These are phyloP conservation scores for Pterois miles DNA, from an alignment of 2,797 vertebrate genomes.

Conservation along the genomic window DNA sequence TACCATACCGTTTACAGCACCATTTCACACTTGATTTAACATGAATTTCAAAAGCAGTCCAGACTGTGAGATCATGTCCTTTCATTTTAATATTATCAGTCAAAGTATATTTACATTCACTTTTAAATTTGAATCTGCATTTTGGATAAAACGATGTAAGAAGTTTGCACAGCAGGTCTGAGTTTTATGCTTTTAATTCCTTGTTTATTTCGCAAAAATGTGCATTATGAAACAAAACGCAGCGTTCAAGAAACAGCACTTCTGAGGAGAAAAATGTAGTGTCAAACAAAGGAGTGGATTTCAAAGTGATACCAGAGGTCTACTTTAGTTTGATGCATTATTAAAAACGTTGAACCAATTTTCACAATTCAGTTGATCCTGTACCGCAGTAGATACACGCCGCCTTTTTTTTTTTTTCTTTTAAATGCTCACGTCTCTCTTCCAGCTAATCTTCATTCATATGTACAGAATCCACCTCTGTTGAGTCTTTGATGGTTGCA, in stretches of 20 bases:
- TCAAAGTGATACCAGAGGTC: not conserved
- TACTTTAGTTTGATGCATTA: slow-evolving; percentile 22
- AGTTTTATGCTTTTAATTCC: not conserved
- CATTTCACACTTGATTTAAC: slow-evolving; percentile 31
- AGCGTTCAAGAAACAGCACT: not conserved
- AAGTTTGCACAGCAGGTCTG: not conserved
- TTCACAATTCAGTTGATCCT: slow-evolving; percentile 1
- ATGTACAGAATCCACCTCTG: slow-evolving; percentile 18
- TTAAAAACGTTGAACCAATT: slow-evolving; percentile 18
- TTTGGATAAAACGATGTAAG: not conserved
- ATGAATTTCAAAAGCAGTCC: not conserved
- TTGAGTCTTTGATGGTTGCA: not conserved
- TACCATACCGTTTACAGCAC: not conserved
- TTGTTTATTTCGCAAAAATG: not conserved
- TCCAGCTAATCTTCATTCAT: slow-evolving; percentile 32
- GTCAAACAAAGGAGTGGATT: not conserved
- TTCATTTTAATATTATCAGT: not conserved
- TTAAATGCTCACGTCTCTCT: not conserved
- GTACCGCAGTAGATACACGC: not conserved
- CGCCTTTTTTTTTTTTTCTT: not conserved
- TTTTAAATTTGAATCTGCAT: not conserved
- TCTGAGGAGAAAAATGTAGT: not conserved
- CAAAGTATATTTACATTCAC: not conserved
- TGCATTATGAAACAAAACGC: not conserved
- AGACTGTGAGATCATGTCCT: not conserved